Evolutionary conservation across 2,797 vertebrate species (phyloP).

Genomic region (Eremophila alpestris): DNA sequence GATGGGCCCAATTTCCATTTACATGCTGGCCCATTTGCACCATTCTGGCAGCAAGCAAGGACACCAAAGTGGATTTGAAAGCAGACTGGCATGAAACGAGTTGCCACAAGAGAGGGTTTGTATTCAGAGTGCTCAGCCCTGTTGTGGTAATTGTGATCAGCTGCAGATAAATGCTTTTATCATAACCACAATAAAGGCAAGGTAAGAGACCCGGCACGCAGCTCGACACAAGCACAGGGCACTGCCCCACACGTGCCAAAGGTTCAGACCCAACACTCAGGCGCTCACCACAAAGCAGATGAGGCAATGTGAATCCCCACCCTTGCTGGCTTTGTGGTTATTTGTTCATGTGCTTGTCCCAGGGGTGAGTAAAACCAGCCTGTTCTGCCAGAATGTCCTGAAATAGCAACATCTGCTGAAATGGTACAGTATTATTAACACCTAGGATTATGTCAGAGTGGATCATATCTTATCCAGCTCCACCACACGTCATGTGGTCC

Average conservation of each 20-base stretch:
- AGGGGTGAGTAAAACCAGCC: not conserved
- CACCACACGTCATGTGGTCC: not conserved
- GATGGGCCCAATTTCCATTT: not conserved
- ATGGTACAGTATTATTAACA: not conserved
- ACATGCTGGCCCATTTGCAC: not conserved
- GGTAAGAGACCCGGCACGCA: not conserved
- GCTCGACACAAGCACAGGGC: not conserved
- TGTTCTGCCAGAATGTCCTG: not conserved
- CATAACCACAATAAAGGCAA: not conserved
- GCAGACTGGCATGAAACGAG: not conserved
- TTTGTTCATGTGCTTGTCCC: not conserved
- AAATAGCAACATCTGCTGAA: slow-evolving; percentile 16
- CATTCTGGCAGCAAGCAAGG: not conserved
- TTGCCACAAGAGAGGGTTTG: slow-evolving; percentile 4
- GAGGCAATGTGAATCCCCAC: slow-evolving; percentile 20
- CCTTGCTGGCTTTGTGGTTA: not conserved
- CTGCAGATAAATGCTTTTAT: slow-evolving; percentile 18
- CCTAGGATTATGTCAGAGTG: slow-evolving; percentile 14
- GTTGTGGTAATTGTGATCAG: not conserved
- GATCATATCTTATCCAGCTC: not conserved
- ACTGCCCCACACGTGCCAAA: not conserved
- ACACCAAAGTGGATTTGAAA: not conserved
- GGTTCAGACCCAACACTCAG: not conserved
- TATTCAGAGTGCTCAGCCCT: not conserved
- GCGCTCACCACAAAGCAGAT: not conserved